Evolutionary conservation across 2,113 vertebrate species (phyloP), one percentile per base, ranked within the genome.

Genomic region (Ciconia maguari): DNA sequence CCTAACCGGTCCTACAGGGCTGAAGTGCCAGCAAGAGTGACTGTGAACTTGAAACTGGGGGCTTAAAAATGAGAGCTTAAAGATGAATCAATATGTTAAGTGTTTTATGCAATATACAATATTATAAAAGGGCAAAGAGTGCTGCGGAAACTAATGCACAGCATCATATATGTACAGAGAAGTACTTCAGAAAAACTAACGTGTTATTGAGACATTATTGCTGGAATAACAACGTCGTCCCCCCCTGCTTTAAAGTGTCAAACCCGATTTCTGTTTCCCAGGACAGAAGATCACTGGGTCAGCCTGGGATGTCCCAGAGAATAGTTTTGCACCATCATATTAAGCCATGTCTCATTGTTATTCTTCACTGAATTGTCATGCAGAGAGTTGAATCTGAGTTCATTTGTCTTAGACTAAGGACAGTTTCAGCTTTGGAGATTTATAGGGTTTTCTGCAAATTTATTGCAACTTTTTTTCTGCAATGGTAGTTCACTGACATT

Each of bases 361-460:
- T 90, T 96, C 38, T 11, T 93, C 66, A 66, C 19, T 58, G 71
- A 94, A 83, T 88, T 96, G 84, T 90, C 62, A 78, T 1, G 1
- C 64, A 55, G 69, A 88, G 88, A 97, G 92, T 90, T 97, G 95
- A 96, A 91, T 87, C 66, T 71, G 65, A 95, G 65, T 92, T 94
- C 70, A 87, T 85, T 82, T 96, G 62, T 82, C 91, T 96, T 89
- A 88, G 71, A 94, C 88, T 94, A 95, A 92, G 91, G 71, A 76
- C 69, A 83, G 42, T 92, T 97, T 89, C 55, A 51, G 19, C 91
- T 89, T 44, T 25, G 29, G 85, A 97, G 82, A 93, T 65, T 82
- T 95, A 89, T 81, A 72, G 34, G 49, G 10, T 14, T 91, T 92
- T 92, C 38, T 93, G 83, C 68, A 94, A 81, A 91, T 96, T 92